These are phyloP conservation scores for Apis laboriosa DNA, from an alignment of 1,140 invertebrate genomes.

Conservation along the genomic window DNA sequence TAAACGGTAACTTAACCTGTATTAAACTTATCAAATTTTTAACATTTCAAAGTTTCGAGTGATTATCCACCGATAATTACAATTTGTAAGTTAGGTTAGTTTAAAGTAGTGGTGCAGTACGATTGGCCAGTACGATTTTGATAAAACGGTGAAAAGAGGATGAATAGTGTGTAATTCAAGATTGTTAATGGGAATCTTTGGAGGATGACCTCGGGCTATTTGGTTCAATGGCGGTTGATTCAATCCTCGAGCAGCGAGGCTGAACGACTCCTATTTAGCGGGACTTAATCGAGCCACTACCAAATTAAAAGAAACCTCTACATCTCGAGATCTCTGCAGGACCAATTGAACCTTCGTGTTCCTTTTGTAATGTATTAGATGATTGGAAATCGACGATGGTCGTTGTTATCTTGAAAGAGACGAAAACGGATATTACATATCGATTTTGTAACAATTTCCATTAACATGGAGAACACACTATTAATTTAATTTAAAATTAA, in stretches of 20 bases:
- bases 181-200: conserved; percentile 17
- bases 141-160: not conserved
- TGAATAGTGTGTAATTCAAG: not conserved
- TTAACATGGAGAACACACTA: not conserved
- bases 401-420: not conserved
- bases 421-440: not conserved
- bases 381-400: not conserved
- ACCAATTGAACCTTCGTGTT: not conserved
- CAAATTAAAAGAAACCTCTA: conserved; percentile 44
- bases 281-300: conserved; percentile 30
- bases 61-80: no score
- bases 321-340: conserved; percentile 4
- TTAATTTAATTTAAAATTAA: not conserved
- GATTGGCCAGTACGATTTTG: not conserved
- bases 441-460: not conserved
- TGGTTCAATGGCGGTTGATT: conserved; percentile 43
- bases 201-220: conserved; percentile 39
- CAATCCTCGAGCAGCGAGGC: conserved; percentile 10
- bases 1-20: no score
- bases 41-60: no score
- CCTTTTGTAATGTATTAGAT: not conserved
- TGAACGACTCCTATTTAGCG: conserved; percentile 41
- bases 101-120: no score
- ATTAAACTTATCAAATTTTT: no score
- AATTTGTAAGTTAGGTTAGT: no score